Conservation (phyloP, 2,888 invertebrate species). For the Dorcus hopei region DNA sequence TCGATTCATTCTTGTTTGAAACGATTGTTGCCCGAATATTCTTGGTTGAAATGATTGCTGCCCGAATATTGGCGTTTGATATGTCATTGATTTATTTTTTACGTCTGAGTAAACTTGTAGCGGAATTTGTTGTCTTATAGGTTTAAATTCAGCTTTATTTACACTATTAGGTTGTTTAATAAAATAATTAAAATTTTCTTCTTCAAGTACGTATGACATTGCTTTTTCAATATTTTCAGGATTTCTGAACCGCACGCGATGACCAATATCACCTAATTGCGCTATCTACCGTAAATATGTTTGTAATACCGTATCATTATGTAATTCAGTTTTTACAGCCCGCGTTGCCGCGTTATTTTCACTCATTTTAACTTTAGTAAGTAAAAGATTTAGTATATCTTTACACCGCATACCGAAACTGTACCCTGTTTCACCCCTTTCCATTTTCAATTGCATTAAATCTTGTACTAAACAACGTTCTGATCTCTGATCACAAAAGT, state of each 20-base stretch:
- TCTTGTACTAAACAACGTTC: constrained; percentile 4
- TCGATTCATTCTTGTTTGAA: too few relatives aligned
- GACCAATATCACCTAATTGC: constrained; percentile 5
- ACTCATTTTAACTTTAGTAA: constrained; percentile 1
- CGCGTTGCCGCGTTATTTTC: neutral
- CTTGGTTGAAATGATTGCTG: neutral
- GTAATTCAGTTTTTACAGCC: neutral
- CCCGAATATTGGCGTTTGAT: too few relatives aligned
- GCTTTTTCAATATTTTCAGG: neutral
- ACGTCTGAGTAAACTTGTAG: too few relatives aligned
- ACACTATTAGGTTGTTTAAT: too few relatives aligned
- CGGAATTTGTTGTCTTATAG: too few relatives aligned
- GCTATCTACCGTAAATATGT: constrained; percentile 1
- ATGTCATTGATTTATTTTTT: too few relatives aligned
- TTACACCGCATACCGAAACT: neutral
- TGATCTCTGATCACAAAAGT: constrained; percentile 9
- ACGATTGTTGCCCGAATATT: neutral
- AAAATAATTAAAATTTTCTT: too few relatives aligned
- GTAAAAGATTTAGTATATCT: neutral
- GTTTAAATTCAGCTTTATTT: too few relatives aligned
- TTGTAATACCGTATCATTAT: constrained; percentile 3
- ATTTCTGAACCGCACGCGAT: constrained; percentile 3
- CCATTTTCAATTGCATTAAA: constrained; percentile 3
- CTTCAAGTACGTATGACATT: too few relatives aligned
- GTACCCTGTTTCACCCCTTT: constrained; percentile 3